Base-by-base conservation (phyloP, 1,140 invertebrate genomes). In the Argopecten irradians region DNA sequence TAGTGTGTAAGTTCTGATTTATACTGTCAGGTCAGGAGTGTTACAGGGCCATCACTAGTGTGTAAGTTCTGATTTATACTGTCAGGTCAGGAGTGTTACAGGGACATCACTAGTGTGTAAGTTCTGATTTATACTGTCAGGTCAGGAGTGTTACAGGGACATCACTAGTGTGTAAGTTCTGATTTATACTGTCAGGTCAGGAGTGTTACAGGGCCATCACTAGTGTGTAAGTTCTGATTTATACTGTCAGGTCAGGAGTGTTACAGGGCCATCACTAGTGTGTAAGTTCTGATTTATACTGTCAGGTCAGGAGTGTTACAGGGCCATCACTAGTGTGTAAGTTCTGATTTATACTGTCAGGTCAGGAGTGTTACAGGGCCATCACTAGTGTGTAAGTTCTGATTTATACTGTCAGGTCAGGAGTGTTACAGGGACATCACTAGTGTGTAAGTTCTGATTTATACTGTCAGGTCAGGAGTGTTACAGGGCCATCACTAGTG, bases 201-300 rank as follows among this genome's bases (percentile, higher is more conserved):
- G 99, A 99, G 96, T 97, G 99, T 94, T 99, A 99, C 96, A 97
- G 99, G 93, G 99, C 99, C 87, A 99, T 99, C 94, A 99, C 98
- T 87, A 98, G 98, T 92, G 98, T 99, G 96, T 99, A 96, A 96
- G 97, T 97, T n/a, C n/a, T n/a, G n/a, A n/a, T n/a, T n/a, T n/a
- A 35, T 84, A 84, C 36, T 34, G 16, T 99, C 99, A 89, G 99
- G 99, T 14, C 99, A 99, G 96, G 99, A 99, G 96, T 97, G 99
- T 94, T 99, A 99, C 96, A 97, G 99, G 93, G 99, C 99, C 87
- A 99, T 99, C 94, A 99, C 98, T 87, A 98, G 98, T 92, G 98
- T 99, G 96, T 99, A 96, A 96, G 97, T 97, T n/a, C n/a, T n/a
- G n/a, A n/a, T n/a, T n/a, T n/a, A 35, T 84, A 84, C 36, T 34